Percentiles rank a stretch among this genome's conserved stretches.
Evolutionary conservation across 2,113 vertebrate species (phyloP).

Genomic region (Oncorhynchus clarkii): DNA sequence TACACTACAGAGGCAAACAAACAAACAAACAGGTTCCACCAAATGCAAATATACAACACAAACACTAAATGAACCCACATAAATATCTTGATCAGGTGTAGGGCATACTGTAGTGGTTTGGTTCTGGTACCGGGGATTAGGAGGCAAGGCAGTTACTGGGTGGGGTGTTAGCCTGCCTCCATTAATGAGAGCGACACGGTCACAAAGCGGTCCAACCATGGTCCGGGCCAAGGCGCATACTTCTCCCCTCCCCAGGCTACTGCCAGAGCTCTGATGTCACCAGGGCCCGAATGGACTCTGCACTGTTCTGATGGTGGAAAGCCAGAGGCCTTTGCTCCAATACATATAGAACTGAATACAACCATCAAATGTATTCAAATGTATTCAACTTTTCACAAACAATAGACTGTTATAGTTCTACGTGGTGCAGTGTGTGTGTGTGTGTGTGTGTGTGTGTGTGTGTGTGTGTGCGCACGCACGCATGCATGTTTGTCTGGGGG

Average conservation of each 20-base stretch:
- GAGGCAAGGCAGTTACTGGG: not conserved
- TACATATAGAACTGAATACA: slow-evolving; percentile 16
- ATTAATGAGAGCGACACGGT: not conserved
- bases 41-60: too few species aligned
- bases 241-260: not conserved
- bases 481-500: not conserved
- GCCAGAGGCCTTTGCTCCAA: not conserved
- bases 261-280: slow-evolving; percentile 55
- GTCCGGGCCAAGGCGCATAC: not conserved
- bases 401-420: slow-evolving; percentile 55
- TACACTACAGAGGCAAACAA: not conserved
- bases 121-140: not conserved
- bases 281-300: slow-evolving; percentile 14
- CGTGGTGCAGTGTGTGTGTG: not conserved
- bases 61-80: too few species aligned
- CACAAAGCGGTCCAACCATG: not conserved
- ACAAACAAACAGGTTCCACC: not conserved
- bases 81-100: not conserved
- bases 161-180: not conserved
- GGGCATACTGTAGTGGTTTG: not conserved
- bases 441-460: not conserved
- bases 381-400: slow-evolving; percentile 59
- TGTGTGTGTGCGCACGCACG: not conserved
- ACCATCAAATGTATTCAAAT: slow-evolving; percentile 17
- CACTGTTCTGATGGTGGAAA: slow-evolving; percentile 12